Evolutionary conservation across 2,797 vertebrate species (phyloP).

Genomic region (Peromyscus aztecus): DNA sequence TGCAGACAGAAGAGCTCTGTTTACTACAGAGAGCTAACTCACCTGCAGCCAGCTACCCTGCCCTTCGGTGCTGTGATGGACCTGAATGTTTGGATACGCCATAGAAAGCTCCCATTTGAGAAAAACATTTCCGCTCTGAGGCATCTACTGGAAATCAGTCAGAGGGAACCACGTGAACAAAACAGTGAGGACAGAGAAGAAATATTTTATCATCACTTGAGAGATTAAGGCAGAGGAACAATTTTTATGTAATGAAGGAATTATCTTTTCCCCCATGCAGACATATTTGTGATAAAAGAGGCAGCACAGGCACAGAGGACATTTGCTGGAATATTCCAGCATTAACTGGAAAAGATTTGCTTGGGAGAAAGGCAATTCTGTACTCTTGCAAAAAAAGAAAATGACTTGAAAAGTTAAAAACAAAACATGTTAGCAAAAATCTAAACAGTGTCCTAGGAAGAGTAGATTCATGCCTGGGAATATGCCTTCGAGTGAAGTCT

Average conservation of each 20-base stretch:
- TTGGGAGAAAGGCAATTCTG: not conserved
- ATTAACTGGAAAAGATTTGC: not conserved
- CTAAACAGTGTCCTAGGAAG: not conserved
- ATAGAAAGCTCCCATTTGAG: not conserved
- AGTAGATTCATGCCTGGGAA: not conserved
- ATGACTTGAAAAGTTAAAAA: not conserved
- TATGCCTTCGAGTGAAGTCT: fast-evolving
- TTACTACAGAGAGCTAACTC: fast-evolving
- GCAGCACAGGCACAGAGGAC: not conserved
- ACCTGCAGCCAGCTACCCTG: not conserved
- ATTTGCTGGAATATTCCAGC: not conserved
- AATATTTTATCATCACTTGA: not conserved
- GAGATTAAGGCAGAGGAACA: not conserved
- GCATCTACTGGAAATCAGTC: not conserved
- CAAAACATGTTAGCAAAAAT: not conserved
- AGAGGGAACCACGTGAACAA: not conserved
- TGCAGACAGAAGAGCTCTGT: no score
- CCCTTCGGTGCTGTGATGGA: fast-evolving
- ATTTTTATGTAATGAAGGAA: not conserved
- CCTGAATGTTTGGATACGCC: not conserved
- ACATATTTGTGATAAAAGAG: not conserved
- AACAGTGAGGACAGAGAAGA: not conserved
- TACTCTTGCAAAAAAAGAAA: not conserved
- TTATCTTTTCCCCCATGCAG: not conserved
- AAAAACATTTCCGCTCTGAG: not conserved